Conservation (phyloP, 2,888 invertebrate genomes). For the Laspeyria flexula region DNA sequence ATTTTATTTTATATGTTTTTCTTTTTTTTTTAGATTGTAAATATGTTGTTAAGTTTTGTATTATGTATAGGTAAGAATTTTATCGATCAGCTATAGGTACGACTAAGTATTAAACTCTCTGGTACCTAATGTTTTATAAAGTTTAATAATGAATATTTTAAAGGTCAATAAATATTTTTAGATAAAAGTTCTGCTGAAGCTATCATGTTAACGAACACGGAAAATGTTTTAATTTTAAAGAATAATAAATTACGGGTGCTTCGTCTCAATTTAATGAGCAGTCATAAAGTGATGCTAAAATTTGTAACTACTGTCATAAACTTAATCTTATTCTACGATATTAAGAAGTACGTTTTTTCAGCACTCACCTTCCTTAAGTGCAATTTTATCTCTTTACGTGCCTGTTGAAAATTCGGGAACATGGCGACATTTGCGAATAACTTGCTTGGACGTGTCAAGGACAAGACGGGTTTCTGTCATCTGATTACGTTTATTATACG, state of each 20-base stretch:
- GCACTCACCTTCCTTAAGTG: background rate
- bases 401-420: background rate
- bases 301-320: slow-evolving; percentile 42
- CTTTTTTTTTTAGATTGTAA: too few species aligned
- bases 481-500: too few species aligned
- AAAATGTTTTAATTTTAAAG: slow-evolving; percentile 50
- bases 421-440: background rate
- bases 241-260: slow-evolving; percentile 50
- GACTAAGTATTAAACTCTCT: too few species aligned
- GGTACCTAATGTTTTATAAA: background rate
- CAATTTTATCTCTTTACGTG: background rate
- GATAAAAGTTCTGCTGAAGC: slow-evolving; percentile 25
- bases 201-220: slow-evolving; percentile 18
- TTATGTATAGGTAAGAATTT: too few species aligned
- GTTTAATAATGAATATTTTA: too few species aligned
- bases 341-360: slow-evolving; percentile 9
- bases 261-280: slow-evolving; percentile 45
- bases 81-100: too few species aligned
- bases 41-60: too few species aligned
- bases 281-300: slow-evolving; percentile 37
- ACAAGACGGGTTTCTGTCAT: too few species aligned
- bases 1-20: too few species aligned
- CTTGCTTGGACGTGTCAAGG: background rate
- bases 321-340: slow-evolving; percentile 20
- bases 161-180: background rate